Evolutionary conservation across 1,140 invertebrate genomes (phyloP).

Genomic region (Pentalonia nigronervosa): DNA sequence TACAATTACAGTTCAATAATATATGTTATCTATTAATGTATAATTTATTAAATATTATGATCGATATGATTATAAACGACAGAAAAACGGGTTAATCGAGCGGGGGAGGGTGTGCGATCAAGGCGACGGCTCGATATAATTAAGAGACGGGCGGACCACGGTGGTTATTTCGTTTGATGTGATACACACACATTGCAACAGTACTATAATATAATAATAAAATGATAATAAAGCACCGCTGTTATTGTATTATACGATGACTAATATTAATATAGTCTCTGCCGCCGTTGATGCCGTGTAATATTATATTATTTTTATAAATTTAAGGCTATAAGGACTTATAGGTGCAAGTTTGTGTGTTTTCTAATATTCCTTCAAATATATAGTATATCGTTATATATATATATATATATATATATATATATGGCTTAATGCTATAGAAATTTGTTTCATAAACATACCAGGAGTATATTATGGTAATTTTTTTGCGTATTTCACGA

Average conservation of each 20-base stretch:
- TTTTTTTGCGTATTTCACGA: no score
- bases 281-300: background rate
- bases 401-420: no score
- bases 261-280: background rate
- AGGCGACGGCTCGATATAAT: background rate
- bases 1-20: background rate
- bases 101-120: background rate
- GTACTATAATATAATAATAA: background rate
- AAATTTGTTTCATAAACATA: no score
- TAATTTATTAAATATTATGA: background rate
- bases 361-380: no score
- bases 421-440: no score
- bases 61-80: background rate
- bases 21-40: background rate
- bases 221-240: background rate
- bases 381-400: no score
- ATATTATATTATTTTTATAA: background rate
- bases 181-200: background rate
- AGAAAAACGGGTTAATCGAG: slow-evolving; percentile 5
- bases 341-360: no score
- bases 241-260: background rate
- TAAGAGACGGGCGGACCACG: background rate
- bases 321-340: no score
- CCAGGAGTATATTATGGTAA: no score
- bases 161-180: background rate